Evolutionary conservation across 2,797 vertebrate genomes (phyloP).

Genomic region (Cossypha niveicapilla): DNA sequence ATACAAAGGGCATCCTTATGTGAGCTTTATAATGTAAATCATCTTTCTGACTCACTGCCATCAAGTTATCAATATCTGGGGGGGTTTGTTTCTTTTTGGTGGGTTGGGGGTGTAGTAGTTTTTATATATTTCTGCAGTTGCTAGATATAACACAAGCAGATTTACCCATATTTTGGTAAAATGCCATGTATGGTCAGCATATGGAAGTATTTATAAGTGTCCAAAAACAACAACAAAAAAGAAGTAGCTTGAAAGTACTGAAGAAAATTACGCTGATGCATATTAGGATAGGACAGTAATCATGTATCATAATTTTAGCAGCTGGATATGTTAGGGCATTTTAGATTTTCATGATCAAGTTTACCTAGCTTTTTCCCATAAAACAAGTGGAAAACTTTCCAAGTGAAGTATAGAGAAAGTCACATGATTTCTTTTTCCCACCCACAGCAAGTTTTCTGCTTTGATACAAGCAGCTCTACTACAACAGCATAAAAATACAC

Average conservation of each 20-base stretch:
- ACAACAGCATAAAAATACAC: not conserved
- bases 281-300: not conserved
- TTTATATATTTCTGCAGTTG: not conserved
- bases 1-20: not conserved
- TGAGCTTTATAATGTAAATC: not conserved
- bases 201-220: not conserved
- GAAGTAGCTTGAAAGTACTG: not conserved
- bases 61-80: not conserved
- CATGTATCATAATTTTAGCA: not conserved
- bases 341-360: not conserved
- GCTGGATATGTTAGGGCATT: not conserved
- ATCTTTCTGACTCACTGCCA: not conserved
- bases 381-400: not conserved
- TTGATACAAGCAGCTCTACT: not conserved
- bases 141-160: not conserved
- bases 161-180: not conserved
- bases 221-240: not conserved
- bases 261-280: not conserved
- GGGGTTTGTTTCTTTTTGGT: accelerated
- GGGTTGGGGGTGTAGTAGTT: accelerated
- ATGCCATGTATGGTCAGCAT: accelerated
- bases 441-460: not conserved
- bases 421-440: not conserved
- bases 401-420: not conserved
- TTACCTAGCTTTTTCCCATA: not conserved